These are phyloP conservation scores for Triplophysa bombifrons DNA, from an alignment of 2,797 vertebrate genomes.

Conservation along the genomic window DNA sequence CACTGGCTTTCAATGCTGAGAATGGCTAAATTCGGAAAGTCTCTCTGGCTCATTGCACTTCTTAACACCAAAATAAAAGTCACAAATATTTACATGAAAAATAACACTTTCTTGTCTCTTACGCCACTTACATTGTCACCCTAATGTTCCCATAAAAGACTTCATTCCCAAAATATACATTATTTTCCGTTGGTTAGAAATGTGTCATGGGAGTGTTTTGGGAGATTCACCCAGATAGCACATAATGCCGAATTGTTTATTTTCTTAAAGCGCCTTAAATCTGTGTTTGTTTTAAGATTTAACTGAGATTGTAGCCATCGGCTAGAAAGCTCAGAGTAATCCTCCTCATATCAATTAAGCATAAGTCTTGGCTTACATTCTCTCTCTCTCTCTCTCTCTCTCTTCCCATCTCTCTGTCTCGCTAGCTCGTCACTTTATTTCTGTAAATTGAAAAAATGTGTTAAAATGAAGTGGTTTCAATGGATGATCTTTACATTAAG, in stretches of 20 bases:
- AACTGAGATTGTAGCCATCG: constrained; percentile 24
- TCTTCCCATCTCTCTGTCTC: not conserved
- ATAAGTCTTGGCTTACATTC: constrained; percentile 50
- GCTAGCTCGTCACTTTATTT: constrained; percentile 29
- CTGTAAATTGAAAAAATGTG: not conserved
- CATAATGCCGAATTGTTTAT: constrained; percentile 18
- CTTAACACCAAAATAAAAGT: too few relatives aligned
- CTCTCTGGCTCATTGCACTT: too few relatives aligned
- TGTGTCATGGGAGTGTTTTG: not conserved
- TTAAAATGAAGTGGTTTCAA: not conserved
- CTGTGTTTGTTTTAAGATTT: constrained; percentile 36
- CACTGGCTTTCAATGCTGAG: too few relatives aligned
- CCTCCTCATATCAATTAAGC: constrained; percentile 68
- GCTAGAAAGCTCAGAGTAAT: constrained; percentile 51
- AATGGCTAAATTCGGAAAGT: too few relatives aligned
- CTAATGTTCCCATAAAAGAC: not conserved
- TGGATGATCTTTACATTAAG: constrained; percentile 4
- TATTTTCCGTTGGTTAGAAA: not conserved
- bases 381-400: not conserved
- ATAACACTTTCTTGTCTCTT: too few relatives aligned
- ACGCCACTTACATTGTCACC: not conserved
- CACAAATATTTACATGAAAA: too few relatives aligned
- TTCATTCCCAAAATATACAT: not conserved
- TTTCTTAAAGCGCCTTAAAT: constrained; percentile 21
- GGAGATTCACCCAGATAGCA: not conserved